A percentile compares a stretch with the other conserved stretches of the same genome.
These are phyloP conservation scores for Rhopalosiphum nymphaeae DNA, from an alignment of 2,888 invertebrate genomes.

Conservation along the genomic window DNA sequence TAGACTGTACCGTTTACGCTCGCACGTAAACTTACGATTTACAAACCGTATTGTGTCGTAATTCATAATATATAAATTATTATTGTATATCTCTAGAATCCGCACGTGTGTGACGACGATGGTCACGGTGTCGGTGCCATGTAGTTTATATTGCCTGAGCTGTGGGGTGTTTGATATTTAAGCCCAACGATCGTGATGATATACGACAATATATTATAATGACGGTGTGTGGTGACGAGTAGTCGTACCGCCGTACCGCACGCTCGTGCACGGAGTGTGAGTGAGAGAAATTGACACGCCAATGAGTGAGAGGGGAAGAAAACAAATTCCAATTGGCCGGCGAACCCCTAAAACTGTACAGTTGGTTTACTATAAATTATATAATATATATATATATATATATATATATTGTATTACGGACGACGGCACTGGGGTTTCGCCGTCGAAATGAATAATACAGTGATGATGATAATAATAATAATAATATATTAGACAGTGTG, in stretches of 20 bases:
- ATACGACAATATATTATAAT: background rate
- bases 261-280: background rate
- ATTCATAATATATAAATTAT: background rate
- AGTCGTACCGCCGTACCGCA: background rate
- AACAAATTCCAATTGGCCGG: slow-evolving; percentile 1
- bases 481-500: background rate
- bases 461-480: background rate
- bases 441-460: background rate
- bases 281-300: background rate
- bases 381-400: background rate
- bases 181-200: background rate
- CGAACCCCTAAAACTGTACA: slow-evolving; percentile 2
- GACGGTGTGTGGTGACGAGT: background rate
- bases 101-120: background rate
- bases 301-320: background rate
- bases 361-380: background rate
- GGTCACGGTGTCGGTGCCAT: background rate
- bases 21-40: background rate
- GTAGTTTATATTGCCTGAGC: background rate
- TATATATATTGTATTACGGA: background rate
- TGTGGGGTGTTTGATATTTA: background rate
- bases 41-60: background rate
- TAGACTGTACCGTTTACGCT: background rate
- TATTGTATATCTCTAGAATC: background rate
- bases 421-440: background rate